These are phyloP conservation scores for Amyelois transitella DNA, from an alignment of 1,140 invertebrate species.

Conservation along the genomic window DNA sequence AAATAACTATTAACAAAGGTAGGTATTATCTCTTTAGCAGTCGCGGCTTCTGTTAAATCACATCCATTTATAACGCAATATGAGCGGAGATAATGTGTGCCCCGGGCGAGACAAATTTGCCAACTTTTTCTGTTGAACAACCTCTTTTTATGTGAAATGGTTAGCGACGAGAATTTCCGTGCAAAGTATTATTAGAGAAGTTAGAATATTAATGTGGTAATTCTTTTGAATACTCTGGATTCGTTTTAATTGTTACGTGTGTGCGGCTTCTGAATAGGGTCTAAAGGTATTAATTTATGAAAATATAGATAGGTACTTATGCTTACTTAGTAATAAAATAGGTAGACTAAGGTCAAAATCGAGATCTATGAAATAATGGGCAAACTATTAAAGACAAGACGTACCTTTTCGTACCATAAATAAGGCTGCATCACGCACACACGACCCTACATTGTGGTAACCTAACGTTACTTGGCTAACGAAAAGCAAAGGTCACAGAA, in stretches of 20 bases:
- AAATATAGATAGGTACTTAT: too few species aligned
- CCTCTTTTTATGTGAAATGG: conserved; percentile 39
- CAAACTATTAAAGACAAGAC: too few species aligned
- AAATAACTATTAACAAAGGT: conserved; percentile 15
- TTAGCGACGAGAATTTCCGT: conserved; percentile 29
- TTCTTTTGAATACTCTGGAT: background rate
- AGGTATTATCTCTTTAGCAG: conserved; percentile 21
- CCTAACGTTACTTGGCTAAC: too few species aligned
- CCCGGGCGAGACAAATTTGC: conserved; percentile 40
- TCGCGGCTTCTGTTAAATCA: conserved; percentile 25
- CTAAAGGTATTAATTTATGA: too few species aligned
- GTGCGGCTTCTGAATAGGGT: too few species aligned
- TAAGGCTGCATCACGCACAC: too few species aligned
- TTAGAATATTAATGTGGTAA: conserved; percentile 11
- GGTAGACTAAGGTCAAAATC: too few species aligned
- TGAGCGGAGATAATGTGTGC: conserved; percentile 41
- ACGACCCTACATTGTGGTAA: too few species aligned
- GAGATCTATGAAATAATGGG: too few species aligned
- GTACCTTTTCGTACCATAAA: too few species aligned
- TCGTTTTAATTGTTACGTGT: background rate
- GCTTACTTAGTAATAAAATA: too few species aligned
- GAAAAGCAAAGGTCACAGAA: too few species aligned
- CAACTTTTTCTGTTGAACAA: conserved; percentile 43
- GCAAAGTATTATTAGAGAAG: conserved; percentile 37
- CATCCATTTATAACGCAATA: conserved; percentile 36